Conservation (phyloP, 1,140 invertebrate species). For the Pinna nobilis region DNA sequence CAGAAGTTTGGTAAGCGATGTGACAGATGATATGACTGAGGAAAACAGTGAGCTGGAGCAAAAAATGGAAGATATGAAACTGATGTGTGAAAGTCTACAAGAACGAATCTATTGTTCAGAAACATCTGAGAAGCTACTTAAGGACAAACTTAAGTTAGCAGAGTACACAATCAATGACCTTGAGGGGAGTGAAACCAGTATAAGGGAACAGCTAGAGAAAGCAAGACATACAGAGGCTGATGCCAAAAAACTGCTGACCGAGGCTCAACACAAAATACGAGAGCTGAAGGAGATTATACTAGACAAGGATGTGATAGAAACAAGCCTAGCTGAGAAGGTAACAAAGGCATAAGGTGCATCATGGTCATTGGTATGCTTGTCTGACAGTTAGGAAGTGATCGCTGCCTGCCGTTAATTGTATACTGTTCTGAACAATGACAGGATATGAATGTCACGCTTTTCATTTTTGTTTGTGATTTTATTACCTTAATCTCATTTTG, state of each 20-base stretch:
- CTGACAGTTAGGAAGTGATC: too few species aligned
- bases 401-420: too few species aligned
- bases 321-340: slow-evolving; percentile 66
- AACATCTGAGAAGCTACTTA: slow-evolving; percentile 55
- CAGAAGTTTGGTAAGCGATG: slow-evolving; percentile 24
- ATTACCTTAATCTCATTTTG: too few species aligned
- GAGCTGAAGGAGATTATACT: slow-evolving; percentile 65
- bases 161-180: slow-evolving; percentile 66
- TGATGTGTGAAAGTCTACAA: slow-evolving; percentile 60
- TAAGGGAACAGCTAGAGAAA: slow-evolving; percentile 60
- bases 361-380: too few species aligned
- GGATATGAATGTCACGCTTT: too few species aligned
- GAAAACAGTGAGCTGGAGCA: slow-evolving; percentile 46
- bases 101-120: slow-evolving; percentile 60
- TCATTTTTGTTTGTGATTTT: too few species aligned
- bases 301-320: slow-evolving; percentile 65
- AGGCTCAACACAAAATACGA: slow-evolving; percentile 52
- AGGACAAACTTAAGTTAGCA: slow-evolving; percentile 61
- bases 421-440: too few species aligned
- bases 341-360: slow-evolving; percentile 7
- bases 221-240: slow-evolving; percentile 48
- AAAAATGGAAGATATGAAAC: slow-evolving; percentile 57
- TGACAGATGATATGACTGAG: slow-evolving; percentile 29
- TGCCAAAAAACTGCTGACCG: slow-evolving; percentile 53
- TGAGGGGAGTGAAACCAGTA: slow-evolving; percentile 56